These are phyloP conservation scores for Microctenopoma stevenorrisi DNA, from an alignment of 2,797 vertebrate species.

Conservation along the genomic window DNA sequence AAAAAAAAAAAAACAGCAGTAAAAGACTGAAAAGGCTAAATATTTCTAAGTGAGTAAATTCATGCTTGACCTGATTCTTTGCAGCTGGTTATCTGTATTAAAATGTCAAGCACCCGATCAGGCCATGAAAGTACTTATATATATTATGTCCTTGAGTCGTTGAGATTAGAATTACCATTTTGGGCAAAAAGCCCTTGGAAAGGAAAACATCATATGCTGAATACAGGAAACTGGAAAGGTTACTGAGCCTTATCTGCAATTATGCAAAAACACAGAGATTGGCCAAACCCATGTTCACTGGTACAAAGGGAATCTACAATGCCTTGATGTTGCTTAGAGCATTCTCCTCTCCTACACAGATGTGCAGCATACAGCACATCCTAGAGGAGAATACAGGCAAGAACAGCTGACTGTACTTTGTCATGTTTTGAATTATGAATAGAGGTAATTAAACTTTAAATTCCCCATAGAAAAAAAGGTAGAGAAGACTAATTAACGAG, in stretches of 20 bases:
- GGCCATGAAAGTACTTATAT: constrained; percentile 75
- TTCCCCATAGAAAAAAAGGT: constrained; percentile 50
- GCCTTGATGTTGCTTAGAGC: constrained; percentile 67
- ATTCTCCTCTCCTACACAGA: constrained; percentile 19
- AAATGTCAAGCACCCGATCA: constrained; percentile 82
- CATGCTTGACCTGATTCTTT: constrained; percentile 67
- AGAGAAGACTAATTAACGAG: constrained; percentile 57
- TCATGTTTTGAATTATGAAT: constrained; percentile 70
- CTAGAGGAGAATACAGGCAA: constrained; percentile 64
- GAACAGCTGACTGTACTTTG: constrained; percentile 67
- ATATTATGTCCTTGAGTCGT: constrained; percentile 75
- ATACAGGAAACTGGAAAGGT: constrained; percentile 76
- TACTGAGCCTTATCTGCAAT: constrained; percentile 80
- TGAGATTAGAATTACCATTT: constrained; percentile 79
- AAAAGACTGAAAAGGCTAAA: constrained; percentile 25
- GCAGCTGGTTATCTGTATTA: constrained; percentile 66
- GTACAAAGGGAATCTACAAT: constrained; percentile 68
- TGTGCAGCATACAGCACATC: constrained; percentile 67
- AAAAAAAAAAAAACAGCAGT: constrained; percentile 22
- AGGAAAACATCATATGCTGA: constrained; percentile 73
- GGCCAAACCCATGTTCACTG: constrained; percentile 55
- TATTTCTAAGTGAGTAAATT: constrained; percentile 61
- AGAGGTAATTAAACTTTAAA: constrained; percentile 70
- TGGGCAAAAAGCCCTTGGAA: constrained; percentile 52
- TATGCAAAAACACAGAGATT: constrained; percentile 75